Conservation (phyloP, 2,113 vertebrate species). For the Ammodytes marinus region DNA sequence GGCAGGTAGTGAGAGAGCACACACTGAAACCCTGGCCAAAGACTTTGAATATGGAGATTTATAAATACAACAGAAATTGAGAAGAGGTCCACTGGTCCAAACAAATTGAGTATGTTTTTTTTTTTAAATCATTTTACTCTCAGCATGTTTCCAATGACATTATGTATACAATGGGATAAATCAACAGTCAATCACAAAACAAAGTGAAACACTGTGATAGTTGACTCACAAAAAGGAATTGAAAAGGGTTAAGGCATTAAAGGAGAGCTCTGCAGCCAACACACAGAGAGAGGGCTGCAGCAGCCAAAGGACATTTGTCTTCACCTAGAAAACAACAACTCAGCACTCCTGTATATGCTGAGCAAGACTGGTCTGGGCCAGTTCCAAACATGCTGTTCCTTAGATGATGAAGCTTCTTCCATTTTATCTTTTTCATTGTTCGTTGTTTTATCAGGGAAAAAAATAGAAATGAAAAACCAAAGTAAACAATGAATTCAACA, state of each 20-base stretch:
- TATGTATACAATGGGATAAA: neutral
- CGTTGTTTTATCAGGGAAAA: too few relatives aligned
- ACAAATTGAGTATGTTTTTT: neutral
- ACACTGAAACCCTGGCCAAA: slow-evolving; percentile 6
- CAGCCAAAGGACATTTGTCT: slow-evolving; percentile 40
- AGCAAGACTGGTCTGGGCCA: neutral
- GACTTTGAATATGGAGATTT: slow-evolving; percentile 30
- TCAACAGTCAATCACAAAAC: slow-evolving; percentile 11
- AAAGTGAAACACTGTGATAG: neutral
- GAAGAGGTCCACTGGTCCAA: neutral
- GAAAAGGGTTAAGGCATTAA: neutral
- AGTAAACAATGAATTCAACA: neutral
- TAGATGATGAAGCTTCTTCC: slow-evolving; percentile 11
- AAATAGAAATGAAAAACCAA: neutral
- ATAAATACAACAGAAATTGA: slow-evolving; percentile 11
- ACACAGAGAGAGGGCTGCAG: slow-evolving; percentile 19
- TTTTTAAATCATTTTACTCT: neutral
- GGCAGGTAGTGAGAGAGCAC: slow-evolving; percentile 4
- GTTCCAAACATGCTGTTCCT: neutral
- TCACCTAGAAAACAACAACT: slow-evolving; percentile 31
- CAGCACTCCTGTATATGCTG: slow-evolving; percentile 12
- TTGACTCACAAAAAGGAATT: neutral
- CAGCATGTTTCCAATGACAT: neutral
- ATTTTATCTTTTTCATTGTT: neutral
- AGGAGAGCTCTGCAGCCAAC: slow-evolving; percentile 16